Evolutionary conservation across 1,140 invertebrate genomes (phyloP).

Genomic region (Drosophila pectinifera): DNA sequence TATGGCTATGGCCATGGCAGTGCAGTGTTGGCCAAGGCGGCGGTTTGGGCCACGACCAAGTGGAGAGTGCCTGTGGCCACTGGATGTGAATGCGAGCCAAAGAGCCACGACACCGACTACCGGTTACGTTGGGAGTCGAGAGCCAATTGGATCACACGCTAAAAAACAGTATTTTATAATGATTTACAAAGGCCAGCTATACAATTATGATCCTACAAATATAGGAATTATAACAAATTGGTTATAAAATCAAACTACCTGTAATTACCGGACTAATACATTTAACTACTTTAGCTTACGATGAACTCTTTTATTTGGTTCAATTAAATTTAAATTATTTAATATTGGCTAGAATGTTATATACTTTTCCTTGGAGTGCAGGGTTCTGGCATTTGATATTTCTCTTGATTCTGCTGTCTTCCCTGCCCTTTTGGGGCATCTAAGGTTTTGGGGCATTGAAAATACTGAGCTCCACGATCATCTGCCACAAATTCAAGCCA

Average conservation of each 20-base stretch:
- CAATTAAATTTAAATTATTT: not conserved
- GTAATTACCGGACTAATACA: not conserved
- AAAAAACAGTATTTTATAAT: slow-evolving; percentile 14
- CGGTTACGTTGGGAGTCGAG: slow-evolving; percentile 47
- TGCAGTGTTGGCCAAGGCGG: no score
- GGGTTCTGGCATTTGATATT: slow-evolving; percentile 66
- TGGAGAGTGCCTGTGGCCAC: slow-evolving; percentile 22
- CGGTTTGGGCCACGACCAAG: slow-evolving; percentile 32
- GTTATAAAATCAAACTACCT: not conserved
- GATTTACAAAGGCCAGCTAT: slow-evolving; percentile 15
- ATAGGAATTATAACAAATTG: slow-evolving; percentile 9
- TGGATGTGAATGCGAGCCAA: slow-evolving; percentile 37
- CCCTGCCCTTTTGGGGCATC: slow-evolving; percentile 67
- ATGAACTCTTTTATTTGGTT: not conserved
- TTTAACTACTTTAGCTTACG: not conserved
- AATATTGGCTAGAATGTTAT: not conserved
- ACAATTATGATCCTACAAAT: not conserved
- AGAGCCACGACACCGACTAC: slow-evolving; percentile 49
- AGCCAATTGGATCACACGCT: slow-evolving; percentile 37
- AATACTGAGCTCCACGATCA: slow-evolving; percentile 20
- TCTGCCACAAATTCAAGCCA: not conserved
- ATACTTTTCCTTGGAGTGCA: slow-evolving; percentile 9
- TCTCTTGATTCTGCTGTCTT: slow-evolving; percentile 34
- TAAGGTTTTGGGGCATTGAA: slow-evolving; percentile 29
- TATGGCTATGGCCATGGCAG: no score